These are phyloP conservation scores for Apodemia mormo DNA, from an alignment of 2,888 invertebrate species.

Conservation along the genomic window DNA sequence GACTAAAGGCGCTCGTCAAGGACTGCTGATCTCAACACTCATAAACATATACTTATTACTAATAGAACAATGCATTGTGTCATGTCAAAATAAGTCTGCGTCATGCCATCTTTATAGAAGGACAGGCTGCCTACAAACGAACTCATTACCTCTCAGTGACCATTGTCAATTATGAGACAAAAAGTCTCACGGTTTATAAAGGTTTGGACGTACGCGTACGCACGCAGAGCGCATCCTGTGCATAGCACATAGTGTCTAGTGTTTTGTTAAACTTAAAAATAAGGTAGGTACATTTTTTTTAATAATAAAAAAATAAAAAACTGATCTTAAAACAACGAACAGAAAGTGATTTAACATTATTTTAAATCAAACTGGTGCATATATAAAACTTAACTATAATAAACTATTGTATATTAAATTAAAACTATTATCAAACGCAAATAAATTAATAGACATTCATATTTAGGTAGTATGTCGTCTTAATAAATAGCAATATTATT, in stretches of 20 bases:
- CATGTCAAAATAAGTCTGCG: slow-evolving; percentile 60
- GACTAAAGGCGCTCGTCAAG: not conserved
- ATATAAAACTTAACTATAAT: no score
- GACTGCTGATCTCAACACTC: slow-evolving; percentile 16
- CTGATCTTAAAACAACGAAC: not conserved
- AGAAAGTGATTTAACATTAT: no score
- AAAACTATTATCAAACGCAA: no score
- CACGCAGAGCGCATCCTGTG: slow-evolving; percentile 74
- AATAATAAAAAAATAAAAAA: not conserved
- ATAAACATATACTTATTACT: slow-evolving; percentile 47
- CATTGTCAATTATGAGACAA: slow-evolving; percentile 77
- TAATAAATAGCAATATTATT: no score
- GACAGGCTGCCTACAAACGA: slow-evolving; percentile 74
- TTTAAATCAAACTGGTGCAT: no score
- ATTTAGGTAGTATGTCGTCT: no score
- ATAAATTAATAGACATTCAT: no score
- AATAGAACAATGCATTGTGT: slow-evolving; percentile 59
- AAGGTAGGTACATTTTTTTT: slow-evolving; percentile 15
- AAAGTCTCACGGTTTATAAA: slow-evolving; percentile 81
- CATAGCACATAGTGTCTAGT: slow-evolving; percentile 54
- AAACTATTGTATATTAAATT: no score
- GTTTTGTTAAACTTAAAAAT: slow-evolving; percentile 41
- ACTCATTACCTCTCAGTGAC: slow-evolving; percentile 75
- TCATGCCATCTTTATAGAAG: slow-evolving; percentile 69
- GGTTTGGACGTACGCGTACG: slow-evolving; percentile 61